These are phyloP conservation scores for Drosophila peninsularis DNA, from an alignment of 2,888 invertebrate genomes.

Conservation along the genomic window DNA sequence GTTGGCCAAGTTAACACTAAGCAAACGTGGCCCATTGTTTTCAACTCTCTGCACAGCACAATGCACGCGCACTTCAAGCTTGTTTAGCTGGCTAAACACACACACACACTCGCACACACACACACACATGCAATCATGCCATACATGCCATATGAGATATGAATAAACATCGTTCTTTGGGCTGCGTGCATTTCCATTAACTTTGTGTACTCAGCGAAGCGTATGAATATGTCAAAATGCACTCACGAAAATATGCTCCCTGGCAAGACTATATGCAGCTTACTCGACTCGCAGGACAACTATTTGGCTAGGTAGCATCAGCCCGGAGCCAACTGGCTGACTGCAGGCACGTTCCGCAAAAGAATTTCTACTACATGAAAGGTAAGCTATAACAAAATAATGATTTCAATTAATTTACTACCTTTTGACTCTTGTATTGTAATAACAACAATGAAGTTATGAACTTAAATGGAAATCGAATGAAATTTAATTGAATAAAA, in stretches of 20 bases:
- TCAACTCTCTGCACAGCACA: conserved; percentile 19
- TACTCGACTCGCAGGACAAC: background rate
- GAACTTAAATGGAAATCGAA: too few relatives aligned
- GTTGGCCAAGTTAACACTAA: conserved; percentile 30
- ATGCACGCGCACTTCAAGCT: conserved; percentile 30
- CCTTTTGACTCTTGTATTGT: too few relatives aligned
- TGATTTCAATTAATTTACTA: too few relatives aligned
- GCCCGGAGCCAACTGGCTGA: background rate
- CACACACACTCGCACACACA: background rate
- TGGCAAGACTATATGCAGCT: conserved; percentile 10
- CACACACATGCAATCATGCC: background rate
- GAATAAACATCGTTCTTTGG: conserved; percentile 40
- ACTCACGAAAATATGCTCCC: conserved; percentile 54
- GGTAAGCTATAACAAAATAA: too few relatives aligned
- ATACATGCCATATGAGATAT: conserved; percentile 32
- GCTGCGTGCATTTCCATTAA: conserved; percentile 66
- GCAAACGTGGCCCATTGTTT: conserved; percentile 41
- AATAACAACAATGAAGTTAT: too few relatives aligned
- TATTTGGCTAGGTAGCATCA: conserved; percentile 4
- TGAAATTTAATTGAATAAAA: too few relatives aligned
- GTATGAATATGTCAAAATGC: conserved; percentile 77
- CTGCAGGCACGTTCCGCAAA: background rate
- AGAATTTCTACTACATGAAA: background rate
- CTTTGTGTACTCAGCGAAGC: conserved; percentile 67
- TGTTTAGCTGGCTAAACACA: conserved; percentile 43